Percentiles rank a stretch among this genome's conserved stretches.
phyloP scores from a whole-genome alignment of 2,113 vertebrate species.

The Bos indicus region DNA sequence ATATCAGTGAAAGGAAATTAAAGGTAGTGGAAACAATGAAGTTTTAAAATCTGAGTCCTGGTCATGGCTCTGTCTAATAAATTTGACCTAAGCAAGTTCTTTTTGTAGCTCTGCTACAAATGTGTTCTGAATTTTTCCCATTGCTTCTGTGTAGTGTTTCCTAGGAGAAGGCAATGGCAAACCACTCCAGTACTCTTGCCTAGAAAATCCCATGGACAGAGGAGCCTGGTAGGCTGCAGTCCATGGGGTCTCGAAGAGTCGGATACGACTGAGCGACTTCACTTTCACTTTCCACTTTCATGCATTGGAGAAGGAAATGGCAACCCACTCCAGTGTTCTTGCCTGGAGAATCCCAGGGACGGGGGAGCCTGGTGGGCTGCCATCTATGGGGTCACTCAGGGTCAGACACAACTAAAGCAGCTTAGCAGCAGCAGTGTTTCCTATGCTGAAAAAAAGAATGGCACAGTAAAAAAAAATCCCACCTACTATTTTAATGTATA shows the following conservation, averaged over 20 bases:
- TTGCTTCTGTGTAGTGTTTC: neutral
- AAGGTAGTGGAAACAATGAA: neutral
- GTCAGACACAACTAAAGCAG: fast-evolving
- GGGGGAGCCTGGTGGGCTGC: neutral
- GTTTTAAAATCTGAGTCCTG: neutral
- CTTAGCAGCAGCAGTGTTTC: neutral
- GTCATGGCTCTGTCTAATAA: neutral
- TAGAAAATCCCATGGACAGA: neutral
- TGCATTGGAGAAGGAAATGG: neutral
- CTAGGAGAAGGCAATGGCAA: neutral
- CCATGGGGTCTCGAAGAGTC: fast-evolving
- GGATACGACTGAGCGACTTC: neutral
- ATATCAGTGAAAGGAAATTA: neutral
- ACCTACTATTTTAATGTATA: neutral
- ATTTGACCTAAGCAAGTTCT: neutral
- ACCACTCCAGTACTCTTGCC: neutral
- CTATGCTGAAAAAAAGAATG: neutral
- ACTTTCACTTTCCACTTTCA: neutral
- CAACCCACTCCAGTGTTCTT: neutral
- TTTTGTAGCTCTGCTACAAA: neutral
- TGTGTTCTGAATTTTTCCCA: neutral
- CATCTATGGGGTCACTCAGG: fast-evolving
- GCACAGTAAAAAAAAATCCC: neutral
- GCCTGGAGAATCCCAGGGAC: neutral
- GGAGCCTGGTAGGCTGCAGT: neutral